phyloP scores from a whole-genome alignment of 2,797 vertebrate species.

The Clarias fuscus region DNA sequence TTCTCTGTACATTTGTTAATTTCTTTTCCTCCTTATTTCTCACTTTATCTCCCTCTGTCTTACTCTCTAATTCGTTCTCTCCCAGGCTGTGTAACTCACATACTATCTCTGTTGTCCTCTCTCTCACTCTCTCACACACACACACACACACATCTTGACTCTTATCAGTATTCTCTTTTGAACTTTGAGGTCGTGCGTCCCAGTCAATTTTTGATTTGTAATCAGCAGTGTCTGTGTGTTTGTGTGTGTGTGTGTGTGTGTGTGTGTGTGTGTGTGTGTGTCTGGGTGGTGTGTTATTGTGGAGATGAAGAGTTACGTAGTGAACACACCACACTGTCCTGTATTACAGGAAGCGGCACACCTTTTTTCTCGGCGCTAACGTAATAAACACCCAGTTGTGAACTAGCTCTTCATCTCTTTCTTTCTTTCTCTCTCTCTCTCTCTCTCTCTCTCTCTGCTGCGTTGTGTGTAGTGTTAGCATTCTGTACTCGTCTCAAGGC shows the following conservation, averaged over 20 bases:
- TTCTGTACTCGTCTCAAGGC: neutral
- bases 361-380: neutral
- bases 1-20: too few species aligned
- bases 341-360: neutral
- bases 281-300: neutral
- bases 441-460: neutral
- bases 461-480: neutral
- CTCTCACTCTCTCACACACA: neutral
- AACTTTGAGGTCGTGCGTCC: constrained; percentile 67
- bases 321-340: too few species aligned
- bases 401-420: neutral
- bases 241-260: constrained; percentile 18
- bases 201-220: constrained; percentile 32
- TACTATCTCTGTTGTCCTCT: too few species aligned
- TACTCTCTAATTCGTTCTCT: too few species aligned
- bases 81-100: too few species aligned
- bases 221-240: neutral
- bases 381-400: neutral
- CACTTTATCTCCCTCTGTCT: too few species aligned
- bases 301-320: too few species aligned
- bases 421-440: neutral
- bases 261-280: constrained; percentile 16
- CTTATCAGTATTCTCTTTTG: constrained; percentile 57
- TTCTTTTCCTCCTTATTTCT: too few species aligned
- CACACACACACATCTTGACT: constrained; percentile 19